These are phyloP conservation scores for Styela clava DNA, from an alignment of 23 tunicate species.

Conservation along the genomic window DNA sequence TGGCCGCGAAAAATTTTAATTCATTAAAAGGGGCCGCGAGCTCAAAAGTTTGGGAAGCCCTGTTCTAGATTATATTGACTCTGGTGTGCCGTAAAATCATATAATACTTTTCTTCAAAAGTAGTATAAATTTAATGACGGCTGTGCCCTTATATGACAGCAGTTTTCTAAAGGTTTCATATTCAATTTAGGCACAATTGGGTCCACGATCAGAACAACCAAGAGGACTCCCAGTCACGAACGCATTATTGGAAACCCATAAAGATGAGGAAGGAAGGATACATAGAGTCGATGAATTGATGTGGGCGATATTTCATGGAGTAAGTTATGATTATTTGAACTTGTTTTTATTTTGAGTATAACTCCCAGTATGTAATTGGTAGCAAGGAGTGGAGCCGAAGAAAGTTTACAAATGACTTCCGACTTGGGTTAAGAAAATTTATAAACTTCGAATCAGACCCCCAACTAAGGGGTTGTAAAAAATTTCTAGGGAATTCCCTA, in stretches of 20 bases:
- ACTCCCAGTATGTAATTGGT: background rate
- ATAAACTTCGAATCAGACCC: too few species aligned
- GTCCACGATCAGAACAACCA: conserved; percentile 58
- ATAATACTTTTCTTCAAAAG: too few species aligned
- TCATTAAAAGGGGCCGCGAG: too few species aligned
- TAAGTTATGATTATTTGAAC: background rate
- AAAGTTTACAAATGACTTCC: background rate
- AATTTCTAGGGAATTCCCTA: too few species aligned
- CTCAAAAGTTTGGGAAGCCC: too few species aligned
- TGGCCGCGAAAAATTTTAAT: too few species aligned
- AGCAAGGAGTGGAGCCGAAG: background rate
- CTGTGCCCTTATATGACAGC: too few species aligned
- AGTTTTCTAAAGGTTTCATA: too few species aligned
- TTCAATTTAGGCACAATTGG: conserved; percentile 83
- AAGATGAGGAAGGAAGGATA: conserved; percentile 80
- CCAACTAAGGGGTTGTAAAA: too few species aligned
- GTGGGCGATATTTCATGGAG: conserved; percentile 67
- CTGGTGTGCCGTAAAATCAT: too few species aligned
- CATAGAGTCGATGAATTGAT: conserved; percentile 46
- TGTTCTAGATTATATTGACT: too few species aligned
- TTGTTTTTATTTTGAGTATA: background rate
- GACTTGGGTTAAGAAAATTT: background rate
- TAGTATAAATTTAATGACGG: too few species aligned
- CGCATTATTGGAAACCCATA: conserved; percentile 57
- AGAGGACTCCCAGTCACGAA: conserved; percentile 44